Evolutionary conservation across 2,888 invertebrate species (phyloP).

Genomic region (Drosophila picticornis): DNA sequence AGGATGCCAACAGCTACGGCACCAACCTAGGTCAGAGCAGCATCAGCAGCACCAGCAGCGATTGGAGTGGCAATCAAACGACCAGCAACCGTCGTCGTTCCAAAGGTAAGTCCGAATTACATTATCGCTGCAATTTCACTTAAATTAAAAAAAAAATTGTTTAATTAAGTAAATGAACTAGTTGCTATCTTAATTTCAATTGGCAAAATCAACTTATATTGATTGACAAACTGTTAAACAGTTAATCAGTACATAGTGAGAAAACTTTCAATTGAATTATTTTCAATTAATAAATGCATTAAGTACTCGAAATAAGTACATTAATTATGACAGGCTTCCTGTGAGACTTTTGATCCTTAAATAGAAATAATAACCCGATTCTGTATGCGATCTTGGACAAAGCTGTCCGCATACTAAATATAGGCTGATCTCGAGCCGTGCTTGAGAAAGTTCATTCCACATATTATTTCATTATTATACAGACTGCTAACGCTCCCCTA

Average conservation of each 20-base stretch:
- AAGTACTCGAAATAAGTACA: background rate
- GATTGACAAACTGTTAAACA: background rate
- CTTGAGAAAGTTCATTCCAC: background rate
- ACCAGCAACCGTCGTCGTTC: slow-evolving; percentile 31
- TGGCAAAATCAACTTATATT: background rate
- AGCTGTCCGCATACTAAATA: background rate
- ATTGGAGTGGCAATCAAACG: slow-evolving; percentile 18
- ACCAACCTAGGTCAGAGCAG: slow-evolving; percentile 4
- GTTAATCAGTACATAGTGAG: background rate
- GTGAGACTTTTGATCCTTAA: background rate
- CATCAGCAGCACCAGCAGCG: slow-evolving; percentile 10
- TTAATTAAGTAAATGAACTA: background rate
- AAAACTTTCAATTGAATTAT: background rate
- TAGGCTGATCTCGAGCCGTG: background rate
- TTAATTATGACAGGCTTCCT: background rate
- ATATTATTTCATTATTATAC: background rate
- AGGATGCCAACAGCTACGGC: slow-evolving; percentile 22
- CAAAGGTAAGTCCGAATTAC: slow-evolving; percentile 47
- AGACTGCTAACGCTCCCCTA: background rate
- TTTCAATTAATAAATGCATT: background rate
- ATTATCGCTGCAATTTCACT: background rate
- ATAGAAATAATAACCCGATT: background rate
- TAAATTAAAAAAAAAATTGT: too few species aligned
- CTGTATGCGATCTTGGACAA: background rate
- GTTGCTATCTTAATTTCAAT: background rate